phyloP scores from a whole-genome alignment of 2,797 vertebrate species.

The Merluccius polli region DNA sequence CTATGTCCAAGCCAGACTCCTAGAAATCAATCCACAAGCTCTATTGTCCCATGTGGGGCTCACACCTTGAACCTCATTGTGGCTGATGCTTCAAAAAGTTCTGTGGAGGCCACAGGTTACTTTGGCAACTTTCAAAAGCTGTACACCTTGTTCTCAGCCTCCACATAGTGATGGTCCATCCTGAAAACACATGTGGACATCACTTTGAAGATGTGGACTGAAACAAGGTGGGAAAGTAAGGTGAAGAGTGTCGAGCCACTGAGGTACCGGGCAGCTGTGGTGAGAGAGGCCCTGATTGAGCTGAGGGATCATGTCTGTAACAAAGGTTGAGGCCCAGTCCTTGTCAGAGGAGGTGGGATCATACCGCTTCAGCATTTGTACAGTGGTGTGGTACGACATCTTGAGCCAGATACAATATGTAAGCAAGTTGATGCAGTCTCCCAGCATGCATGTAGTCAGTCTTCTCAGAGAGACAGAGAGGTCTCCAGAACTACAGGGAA shows the following conservation, averaged over 20 bases:
- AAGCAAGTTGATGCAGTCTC: constrained; percentile 30
- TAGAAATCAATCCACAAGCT: constrained; percentile 29
- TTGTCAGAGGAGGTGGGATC: constrained; percentile 32
- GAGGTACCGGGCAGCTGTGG: constrained; percentile 21
- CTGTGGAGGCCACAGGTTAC: constrained; percentile 28
- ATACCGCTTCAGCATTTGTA: too few relatives aligned
- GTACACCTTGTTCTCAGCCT: constrained; percentile 30
- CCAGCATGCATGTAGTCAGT: constrained; percentile 5
- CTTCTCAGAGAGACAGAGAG: background rate
- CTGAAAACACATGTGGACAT: constrained; percentile 26
- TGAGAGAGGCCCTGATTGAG: constrained; percentile 34
- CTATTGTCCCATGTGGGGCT: too few relatives aligned
- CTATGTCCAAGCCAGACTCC: constrained; percentile 25
- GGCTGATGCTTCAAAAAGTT: constrained; percentile 24
- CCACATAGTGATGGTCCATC: constrained; percentile 29
- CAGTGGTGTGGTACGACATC: constrained; percentile 21
- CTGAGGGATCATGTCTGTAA: constrained; percentile 24
- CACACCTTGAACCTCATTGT: too few relatives aligned
- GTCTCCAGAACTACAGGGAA: background rate
- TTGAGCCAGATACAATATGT: constrained; percentile 18
- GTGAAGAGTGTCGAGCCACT: constrained; percentile 9
- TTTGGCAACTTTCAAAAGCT: constrained; percentile 32
- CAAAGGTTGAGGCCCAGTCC: constrained; percentile 27
- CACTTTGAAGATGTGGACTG: constrained; percentile 32
- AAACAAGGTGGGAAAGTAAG: constrained; percentile 35